Percentiles rank a stretch among this genome's conserved stretches.
Conservation (phyloP, 2,888 invertebrate genomes). For the Mythimna vitellina region DNA sequence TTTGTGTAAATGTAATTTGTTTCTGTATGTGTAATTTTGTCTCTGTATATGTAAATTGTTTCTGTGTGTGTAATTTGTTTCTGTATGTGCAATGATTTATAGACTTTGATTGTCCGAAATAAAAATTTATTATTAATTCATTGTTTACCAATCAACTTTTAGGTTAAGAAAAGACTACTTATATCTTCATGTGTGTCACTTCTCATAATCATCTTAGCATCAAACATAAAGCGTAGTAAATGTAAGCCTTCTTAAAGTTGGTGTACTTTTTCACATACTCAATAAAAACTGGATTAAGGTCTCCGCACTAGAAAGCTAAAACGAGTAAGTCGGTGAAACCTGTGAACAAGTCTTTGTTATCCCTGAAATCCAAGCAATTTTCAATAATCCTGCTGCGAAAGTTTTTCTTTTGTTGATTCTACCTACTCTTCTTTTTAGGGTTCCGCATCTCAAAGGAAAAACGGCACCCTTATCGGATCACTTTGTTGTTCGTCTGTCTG, state of each 20-base stretch:
- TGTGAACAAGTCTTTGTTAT: conserved; percentile 42
- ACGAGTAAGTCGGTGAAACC: conserved; percentile 33
- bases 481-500: too few relatives aligned
- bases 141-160: too few relatives aligned
- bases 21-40: too few relatives aligned
- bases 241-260: conserved; percentile 33
- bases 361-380: conserved; percentile 48
- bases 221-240: conserved; percentile 12
- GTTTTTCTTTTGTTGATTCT: conserved; percentile 13
- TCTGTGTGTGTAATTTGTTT: too few relatives aligned
- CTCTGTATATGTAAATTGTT: too few relatives aligned
- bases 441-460: too few relatives aligned
- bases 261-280: conserved; percentile 37
- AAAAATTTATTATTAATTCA: too few relatives aligned
- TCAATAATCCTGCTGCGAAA: conserved; percentile 45
- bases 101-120: too few relatives aligned
- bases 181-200: neutral
- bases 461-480: too few relatives aligned
- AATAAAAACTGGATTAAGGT: conserved; percentile 45
- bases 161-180: too few relatives aligned
- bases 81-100: too few relatives aligned
- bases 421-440: neutral
- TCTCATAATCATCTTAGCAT: neutral
- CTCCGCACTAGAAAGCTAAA: conserved; percentile 34
- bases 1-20: too few relatives aligned